A percentile compares a stretch with the other conserved stretches of the same genome.
Conservation (phyloP, 2,113 vertebrate genomes). For the Crotalus horridus region DNA sequence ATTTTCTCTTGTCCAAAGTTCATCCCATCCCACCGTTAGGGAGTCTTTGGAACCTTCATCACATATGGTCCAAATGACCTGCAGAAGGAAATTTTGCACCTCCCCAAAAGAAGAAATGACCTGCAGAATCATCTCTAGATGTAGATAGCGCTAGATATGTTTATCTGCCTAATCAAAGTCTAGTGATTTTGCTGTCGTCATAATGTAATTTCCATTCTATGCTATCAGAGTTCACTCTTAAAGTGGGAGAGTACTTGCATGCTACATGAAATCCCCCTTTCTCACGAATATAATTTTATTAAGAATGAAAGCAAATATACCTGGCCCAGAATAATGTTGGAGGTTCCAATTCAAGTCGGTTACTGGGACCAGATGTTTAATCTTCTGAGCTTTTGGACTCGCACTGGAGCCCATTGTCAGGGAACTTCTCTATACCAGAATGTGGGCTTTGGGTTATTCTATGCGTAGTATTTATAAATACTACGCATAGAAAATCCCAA, state of each 20-base stretch:
- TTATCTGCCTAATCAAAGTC: neutral
- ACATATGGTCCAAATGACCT: neutral
- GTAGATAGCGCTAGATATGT: neutral
- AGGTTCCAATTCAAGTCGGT: neutral
- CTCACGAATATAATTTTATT: neutral
- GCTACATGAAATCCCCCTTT: neutral
- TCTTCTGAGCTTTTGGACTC: neutral
- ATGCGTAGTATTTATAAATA: neutral
- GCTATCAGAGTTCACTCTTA: neutral
- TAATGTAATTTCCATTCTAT: neutral
- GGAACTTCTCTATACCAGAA: neutral
- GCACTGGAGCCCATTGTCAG: neutral
- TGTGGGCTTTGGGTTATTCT: neutral
- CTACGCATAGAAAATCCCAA: too few relatives aligned
- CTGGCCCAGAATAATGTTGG: neutral
- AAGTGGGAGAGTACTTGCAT: neutral
- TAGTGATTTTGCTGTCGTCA: neutral
- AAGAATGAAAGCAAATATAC: neutral
- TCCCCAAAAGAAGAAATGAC: neutral
- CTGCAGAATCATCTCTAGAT: neutral
- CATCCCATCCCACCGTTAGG: neutral
- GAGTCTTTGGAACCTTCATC: neutral
- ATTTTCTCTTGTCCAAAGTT: neutral
- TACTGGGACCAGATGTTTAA: neutral
- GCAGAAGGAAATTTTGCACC: neutral